Evolutionary conservation across 2,113 vertebrate species (phyloP).

Genomic region (Parus major): DNA sequence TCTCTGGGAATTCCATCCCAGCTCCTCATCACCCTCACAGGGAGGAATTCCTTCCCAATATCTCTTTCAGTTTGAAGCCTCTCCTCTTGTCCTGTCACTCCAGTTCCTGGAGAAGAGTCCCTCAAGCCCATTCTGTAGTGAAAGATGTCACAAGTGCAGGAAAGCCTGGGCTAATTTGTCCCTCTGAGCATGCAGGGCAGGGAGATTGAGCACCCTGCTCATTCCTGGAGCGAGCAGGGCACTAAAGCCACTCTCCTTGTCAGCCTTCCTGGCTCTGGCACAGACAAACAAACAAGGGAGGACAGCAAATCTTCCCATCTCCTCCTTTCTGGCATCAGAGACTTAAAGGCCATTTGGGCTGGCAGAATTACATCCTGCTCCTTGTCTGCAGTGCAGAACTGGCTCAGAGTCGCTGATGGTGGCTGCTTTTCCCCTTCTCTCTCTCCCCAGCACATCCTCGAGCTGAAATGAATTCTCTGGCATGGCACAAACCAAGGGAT

Average conservation of each 20-base stretch:
- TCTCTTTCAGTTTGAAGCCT: background rate
- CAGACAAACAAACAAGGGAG: background rate
- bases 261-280: background rate
- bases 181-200: background rate
- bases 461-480: background rate
- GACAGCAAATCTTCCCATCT: background rate
- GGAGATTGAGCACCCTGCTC: background rate
- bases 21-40: background rate
- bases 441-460: background rate
- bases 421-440: background rate
- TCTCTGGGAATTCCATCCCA: background rate
- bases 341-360: conserved; percentile 9
- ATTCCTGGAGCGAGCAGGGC: background rate
- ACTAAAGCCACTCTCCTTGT: background rate
- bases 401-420: background rate
- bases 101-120: background rate
- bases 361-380: background rate
- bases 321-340: background rate
- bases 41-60: background rate
- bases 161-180: background rate
- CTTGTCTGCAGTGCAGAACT: background rate
- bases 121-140: background rate
- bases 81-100: background rate
- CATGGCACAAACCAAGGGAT: background rate
- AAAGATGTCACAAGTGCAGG: background rate